Base-by-base conservation (phyloP, 1,140 invertebrate species). In the Neotoxoptera formosana region DNA sequence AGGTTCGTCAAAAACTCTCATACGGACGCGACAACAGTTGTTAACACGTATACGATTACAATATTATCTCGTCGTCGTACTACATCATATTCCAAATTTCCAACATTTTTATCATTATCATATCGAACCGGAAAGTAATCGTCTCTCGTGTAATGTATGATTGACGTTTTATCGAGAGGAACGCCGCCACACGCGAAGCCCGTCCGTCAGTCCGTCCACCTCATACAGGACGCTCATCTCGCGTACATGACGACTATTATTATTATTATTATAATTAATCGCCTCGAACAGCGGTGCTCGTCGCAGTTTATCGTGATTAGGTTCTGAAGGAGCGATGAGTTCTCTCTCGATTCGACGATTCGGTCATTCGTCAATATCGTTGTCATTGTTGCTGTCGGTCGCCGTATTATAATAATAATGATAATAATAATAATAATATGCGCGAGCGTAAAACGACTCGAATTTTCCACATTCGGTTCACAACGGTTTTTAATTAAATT, bases 401-500 rank as follows among this genome's bases (percentile, higher is more conserved):
- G 83, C n/a, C n/a, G 36, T 25, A 11, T 41, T 2, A 41, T 30
- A 25, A 41, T 48, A 47, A 86, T 25, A 25, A 41, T 86, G 30
- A 47, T 25, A 25, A 41, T 86, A 23, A 23, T 48, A n/a, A 87
- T 30, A 30, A 45, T 87, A 25, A 45, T 87, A 47, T 45, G 41
- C 11, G 17, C 45, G 25, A 25, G 30, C 11, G 4, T 30, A 76
- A 76, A 76, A 76, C 60, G 17, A 76, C 45, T 25, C 30, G 14
- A 47, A 87, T 87, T 87, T 47, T 87, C 41, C 84, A 47, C 45
- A 87, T 87, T 87, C 14, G 84, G 84, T 14, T 30, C 17, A 76
- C 60, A 76, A 76, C 45, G 45, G 25, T n/a, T 87, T 87, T 87
- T 87, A 47, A 47, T 87, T 87, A 87, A 87, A 87, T 87, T 87